Percentiles rank a stretch among this genome's conserved stretches.
Conservation (phyloP, 2,888 invertebrate genomes). For the Catocala fraxini region DNA sequence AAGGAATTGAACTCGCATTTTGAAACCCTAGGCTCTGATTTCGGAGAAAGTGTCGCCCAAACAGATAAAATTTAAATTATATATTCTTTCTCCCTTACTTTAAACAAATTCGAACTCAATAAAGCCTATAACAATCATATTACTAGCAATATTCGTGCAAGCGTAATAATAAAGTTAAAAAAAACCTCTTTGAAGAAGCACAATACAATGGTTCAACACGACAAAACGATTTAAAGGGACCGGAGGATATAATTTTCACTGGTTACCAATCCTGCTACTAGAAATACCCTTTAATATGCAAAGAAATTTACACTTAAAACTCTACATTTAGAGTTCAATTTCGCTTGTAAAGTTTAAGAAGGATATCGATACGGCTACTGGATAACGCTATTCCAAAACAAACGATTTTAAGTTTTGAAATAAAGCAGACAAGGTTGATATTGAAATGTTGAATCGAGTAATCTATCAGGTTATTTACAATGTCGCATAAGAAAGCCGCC, state of each 20-base stretch:
- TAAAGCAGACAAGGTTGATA: constrained; percentile 30
- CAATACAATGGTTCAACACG: constrained; percentile 68
- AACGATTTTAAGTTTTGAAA: constrained; percentile 7
- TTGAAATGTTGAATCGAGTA: constrained; percentile 23
- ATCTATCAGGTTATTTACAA: constrained; percentile 75
- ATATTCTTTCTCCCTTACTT: too few species aligned
- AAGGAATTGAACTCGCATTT: too few species aligned
- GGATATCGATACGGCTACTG: constrained; percentile 25
- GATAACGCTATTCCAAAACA: constrained; percentile 23
- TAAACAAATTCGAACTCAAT: constrained; percentile 18
- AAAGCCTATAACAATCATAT: constrained; percentile 57
- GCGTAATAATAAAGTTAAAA: constrained; percentile 79
- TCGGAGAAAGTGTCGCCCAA: too few species aligned
- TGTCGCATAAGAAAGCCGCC: constrained; percentile 64
- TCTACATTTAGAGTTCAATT: neutral
- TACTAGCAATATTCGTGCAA: constrained; percentile 51
- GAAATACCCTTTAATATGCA: constrained; percentile 43
- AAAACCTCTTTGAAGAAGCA: constrained; percentile 78
- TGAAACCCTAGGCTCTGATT: too few species aligned
- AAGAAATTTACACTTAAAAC: constrained; percentile 26
- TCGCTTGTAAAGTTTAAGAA: neutral
- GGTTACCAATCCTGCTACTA: constrained; percentile 74
- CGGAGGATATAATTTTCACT: constrained; percentile 74
- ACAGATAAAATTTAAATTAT: too few species aligned
- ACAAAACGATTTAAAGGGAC: constrained; percentile 79